Conservation (phyloP, 2,797 vertebrate species). For the Hypotaenidia okinawae region DNA sequence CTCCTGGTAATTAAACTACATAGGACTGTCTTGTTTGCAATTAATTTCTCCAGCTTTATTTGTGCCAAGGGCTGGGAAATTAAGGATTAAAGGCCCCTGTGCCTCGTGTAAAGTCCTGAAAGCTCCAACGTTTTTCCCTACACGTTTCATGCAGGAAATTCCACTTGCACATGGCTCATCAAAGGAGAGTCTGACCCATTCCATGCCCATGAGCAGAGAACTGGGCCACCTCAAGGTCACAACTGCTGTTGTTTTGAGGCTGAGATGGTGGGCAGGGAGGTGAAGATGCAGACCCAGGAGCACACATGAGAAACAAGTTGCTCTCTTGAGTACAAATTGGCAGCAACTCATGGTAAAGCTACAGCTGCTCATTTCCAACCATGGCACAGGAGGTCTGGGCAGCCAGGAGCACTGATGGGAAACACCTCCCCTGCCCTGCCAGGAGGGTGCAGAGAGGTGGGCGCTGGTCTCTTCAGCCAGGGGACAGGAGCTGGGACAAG, state of each 20-base stretch:
- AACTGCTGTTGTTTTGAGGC: neutral
- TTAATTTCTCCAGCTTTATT: neutral
- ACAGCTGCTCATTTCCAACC: neutral
- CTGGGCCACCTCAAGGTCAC: neutral
- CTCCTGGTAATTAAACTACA: neutral
- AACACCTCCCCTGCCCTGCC: no score
- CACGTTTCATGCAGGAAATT: neutral
- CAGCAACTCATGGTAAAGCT: neutral
- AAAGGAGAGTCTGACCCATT: neutral
- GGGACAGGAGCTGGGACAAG: no score
- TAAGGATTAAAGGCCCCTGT: neutral
- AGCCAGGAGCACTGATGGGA: no score
- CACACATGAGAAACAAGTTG: neutral
- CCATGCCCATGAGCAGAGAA: neutral
- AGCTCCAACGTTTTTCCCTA: neutral
- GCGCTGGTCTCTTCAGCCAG: no score
- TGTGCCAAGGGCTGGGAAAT: neutral
- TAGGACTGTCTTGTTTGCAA: neutral
- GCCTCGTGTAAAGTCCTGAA: neutral
- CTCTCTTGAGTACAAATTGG: neutral
- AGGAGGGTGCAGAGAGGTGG: no score
- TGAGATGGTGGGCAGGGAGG: no score
- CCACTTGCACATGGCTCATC: neutral
- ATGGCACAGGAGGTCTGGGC: no score
- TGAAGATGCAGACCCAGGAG: neutral